A percentile compares a stretch with the other conserved stretches of the same genome.
These are phyloP conservation scores for Cervus canadensis DNA, from an alignment of 2,113 vertebrate genomes.

Conservation along the genomic window DNA sequence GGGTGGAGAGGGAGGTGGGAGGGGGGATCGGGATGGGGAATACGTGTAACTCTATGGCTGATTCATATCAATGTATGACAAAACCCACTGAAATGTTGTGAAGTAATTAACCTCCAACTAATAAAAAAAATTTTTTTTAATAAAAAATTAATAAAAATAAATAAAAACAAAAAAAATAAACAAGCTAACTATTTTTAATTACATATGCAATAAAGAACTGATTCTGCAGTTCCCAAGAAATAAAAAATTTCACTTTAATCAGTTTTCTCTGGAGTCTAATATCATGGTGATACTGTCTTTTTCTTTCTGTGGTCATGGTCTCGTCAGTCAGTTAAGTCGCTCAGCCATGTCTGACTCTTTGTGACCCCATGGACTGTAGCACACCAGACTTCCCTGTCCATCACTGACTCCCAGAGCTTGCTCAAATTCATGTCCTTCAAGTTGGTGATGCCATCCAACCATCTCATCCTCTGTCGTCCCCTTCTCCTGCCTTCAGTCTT, in stretches of 20 bases:
- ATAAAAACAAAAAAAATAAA: neutral
- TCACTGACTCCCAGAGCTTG: neutral
- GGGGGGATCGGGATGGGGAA: too few species aligned
- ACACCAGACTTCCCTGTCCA: neutral
- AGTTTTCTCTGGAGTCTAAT: neutral
- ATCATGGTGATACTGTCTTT: neutral
- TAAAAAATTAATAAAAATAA: too few species aligned
- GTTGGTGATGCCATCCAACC: neutral
- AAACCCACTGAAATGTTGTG: too few species aligned
- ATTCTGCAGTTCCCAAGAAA: neutral
- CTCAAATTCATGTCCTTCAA: neutral
- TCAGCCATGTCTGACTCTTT: neutral
- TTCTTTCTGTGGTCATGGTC: neutral
- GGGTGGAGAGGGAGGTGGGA: too few species aligned
- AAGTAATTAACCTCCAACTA: too few species aligned
- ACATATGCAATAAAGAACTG: neutral
- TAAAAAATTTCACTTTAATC: neutral
- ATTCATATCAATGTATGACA: too few species aligned
- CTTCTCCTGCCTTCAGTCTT: neutral
- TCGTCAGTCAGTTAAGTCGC: neutral
- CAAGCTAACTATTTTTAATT: neutral
- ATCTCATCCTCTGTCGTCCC: neutral
- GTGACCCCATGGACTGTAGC: neutral
- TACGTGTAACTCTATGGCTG: too few species aligned
- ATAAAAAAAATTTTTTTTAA: too few species aligned